These are phyloP conservation scores for Odontocerum albicorne DNA, from an alignment of 2,888 invertebrate genomes.

Conservation along the genomic window DNA sequence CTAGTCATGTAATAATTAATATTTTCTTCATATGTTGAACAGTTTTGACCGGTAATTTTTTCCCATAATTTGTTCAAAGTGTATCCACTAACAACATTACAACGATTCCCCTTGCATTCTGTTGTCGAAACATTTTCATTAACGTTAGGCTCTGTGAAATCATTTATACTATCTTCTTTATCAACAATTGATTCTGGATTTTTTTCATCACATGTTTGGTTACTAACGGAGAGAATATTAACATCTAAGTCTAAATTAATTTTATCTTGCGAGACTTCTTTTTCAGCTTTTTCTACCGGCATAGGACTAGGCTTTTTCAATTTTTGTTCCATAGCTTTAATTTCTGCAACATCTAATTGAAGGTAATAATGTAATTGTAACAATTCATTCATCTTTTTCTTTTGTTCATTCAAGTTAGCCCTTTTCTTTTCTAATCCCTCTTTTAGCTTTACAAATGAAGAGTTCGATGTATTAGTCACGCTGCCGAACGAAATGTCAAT, in stretches of 20 bases:
- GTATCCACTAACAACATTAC: conserved; percentile 9
- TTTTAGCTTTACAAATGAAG: conserved; percentile 8
- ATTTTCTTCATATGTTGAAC: conserved; percentile 14
- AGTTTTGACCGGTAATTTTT: conserved; percentile 24
- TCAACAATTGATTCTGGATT: too few species aligned
- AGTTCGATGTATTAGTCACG: conserved; percentile 9
- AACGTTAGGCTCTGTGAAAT: too few species aligned
- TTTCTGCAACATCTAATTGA: conserved; percentile 25
- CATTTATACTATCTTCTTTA: too few species aligned
- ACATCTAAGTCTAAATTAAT: too few species aligned
- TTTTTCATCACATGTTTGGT: too few species aligned
- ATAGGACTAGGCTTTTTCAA: conserved; percentile 4
- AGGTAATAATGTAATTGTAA: conserved; percentile 25
- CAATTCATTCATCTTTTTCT: conserved; percentile 30
- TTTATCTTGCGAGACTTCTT: too few species aligned
- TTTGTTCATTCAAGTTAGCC: conserved; percentile 17
- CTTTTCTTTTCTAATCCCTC: conserved; percentile 21
- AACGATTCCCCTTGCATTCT: too few species aligned
- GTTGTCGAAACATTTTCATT: too few species aligned
- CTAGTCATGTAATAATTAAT: conserved; percentile 19
- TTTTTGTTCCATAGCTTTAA: conserved; percentile 27
- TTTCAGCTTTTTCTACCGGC: too few species aligned
- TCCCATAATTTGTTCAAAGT: conserved; percentile 25
- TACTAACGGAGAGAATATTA: too few species aligned
- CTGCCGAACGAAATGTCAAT: conserved; percentile 16